Base-by-base conservation (phyloP, 1,140 invertebrate genomes). In the Tyrophagus putrescentiae region DNA sequence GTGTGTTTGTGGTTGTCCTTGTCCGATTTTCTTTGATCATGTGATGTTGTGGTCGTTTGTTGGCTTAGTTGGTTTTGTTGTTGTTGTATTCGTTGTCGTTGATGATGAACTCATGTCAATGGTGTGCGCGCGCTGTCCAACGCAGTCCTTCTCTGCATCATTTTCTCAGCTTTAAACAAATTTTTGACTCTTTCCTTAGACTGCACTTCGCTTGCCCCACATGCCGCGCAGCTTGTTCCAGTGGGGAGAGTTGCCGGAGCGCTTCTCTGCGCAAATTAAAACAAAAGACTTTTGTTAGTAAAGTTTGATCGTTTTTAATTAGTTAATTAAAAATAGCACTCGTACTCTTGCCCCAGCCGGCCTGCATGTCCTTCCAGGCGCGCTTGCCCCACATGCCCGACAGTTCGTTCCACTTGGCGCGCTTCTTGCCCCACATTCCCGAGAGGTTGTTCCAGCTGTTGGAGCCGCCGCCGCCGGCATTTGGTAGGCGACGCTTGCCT, bases 401-500 rank as follows among this genome's bases (percentile, higher is more conserved):
- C 13, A 66, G 28, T 27, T 66, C 56, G 42, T 66, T 66, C 65
- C 65, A 66, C 31, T 62, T 41, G 34, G 60, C 61, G 0, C 45
- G 56, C 23, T 77, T 72, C 69, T 83, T 83, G 18, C 62, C 64
- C 65, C 65, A 65, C 60, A 64, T 62, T 27, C 41, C 52, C 23
- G 58, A 57, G 1, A 65, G 57, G n/a, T 65, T 60, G 48, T 64
- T 65, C 62, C 62, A 64, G 7, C 36, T 32, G 23, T 18, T 45
- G 16, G 7, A 11, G 5, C 50, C 59, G 13, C 23, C 28, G 6
- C 44, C 44, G 7, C 18, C 41, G 28, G 39, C 57, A 27, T 56
- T 56, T 36, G 33, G 13, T 41, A 28, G 27, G 21, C 42, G 41
- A 0, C 63, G 60, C 41, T 64, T 64, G 6, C 63, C n/a, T n/a